Evolutionary conservation across 2,888 invertebrate genomes (phyloP).

Genomic region (Sesia apiformis): DNA sequence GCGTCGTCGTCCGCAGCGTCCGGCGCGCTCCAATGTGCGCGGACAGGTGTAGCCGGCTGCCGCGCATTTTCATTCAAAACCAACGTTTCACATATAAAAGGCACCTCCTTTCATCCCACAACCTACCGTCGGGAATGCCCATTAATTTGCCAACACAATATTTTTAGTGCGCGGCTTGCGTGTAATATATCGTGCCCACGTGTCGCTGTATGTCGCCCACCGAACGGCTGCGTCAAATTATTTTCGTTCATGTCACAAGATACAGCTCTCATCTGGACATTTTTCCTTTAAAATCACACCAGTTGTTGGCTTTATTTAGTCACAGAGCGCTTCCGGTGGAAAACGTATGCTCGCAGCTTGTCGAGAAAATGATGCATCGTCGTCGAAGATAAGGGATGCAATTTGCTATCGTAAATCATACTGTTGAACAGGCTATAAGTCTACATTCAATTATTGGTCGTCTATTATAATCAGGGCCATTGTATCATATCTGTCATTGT

Average conservation of each 20-base stretch:
- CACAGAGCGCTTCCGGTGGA: slow-evolving; percentile 50
- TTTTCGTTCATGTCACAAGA: slow-evolving; percentile 74
- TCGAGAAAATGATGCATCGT: slow-evolving; percentile 5
- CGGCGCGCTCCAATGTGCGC: slow-evolving; percentile 39
- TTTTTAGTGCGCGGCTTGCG: slow-evolving; percentile 72
- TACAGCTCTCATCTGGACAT: slow-evolving; percentile 70
- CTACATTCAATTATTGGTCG: background rate
- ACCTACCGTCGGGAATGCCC: slow-evolving; percentile 72
- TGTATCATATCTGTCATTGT: background rate
- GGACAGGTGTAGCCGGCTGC: slow-evolving; percentile 73
- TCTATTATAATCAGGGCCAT: background rate
- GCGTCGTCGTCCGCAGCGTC: slow-evolving; percentile 7
- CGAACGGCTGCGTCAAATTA: slow-evolving; percentile 73
- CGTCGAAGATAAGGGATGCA: background rate
- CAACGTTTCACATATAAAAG: slow-evolving; percentile 73
- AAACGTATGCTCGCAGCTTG: slow-evolving; percentile 25
- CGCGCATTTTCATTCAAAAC: slow-evolving; percentile 70
- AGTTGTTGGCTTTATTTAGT: slow-evolving; percentile 52
- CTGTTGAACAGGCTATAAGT: background rate
- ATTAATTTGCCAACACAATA: slow-evolving; percentile 76
- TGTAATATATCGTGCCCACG: slow-evolving; percentile 74
- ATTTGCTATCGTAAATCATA: background rate
- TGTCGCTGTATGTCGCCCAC: slow-evolving; percentile 72
- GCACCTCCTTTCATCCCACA: slow-evolving; percentile 74
- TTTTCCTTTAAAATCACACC: slow-evolving; percentile 68